Conservation (phyloP, 2,888 invertebrate species). For the Saturnia japonica region DNA sequence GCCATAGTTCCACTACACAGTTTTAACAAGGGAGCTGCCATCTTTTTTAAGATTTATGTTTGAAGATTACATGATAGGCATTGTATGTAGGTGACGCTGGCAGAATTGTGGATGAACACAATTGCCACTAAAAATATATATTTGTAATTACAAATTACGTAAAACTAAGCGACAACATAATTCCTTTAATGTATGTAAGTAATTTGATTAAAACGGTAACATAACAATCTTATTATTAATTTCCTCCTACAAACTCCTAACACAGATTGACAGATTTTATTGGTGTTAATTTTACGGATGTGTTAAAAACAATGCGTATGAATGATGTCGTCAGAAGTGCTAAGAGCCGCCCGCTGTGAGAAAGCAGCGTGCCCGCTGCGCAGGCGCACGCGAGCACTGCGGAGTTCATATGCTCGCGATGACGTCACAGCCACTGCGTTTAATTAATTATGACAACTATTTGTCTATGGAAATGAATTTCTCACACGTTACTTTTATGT, state of each 20-base stretch:
- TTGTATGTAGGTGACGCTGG: too few species aligned
- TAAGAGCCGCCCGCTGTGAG: conserved; percentile 30
- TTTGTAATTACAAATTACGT: too few species aligned
- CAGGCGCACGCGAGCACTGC: conserved; percentile 11
- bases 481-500: not conserved
- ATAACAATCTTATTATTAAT: not conserved
- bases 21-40: too few species aligned
- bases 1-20: too few species aligned
- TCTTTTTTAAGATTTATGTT: too few species aligned
- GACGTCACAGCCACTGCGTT: not conserved
- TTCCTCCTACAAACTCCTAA: not conserved
- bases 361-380: conserved; percentile 30
- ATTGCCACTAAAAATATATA: too few species aligned
- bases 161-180: too few species aligned
- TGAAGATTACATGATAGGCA: too few species aligned
- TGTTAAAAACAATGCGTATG: conserved; percentile 11
- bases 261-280: conserved; percentile 3
- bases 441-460: not conserved
- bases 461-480: conserved; percentile 1
- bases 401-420: not conserved
- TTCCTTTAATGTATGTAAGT: too few species aligned
- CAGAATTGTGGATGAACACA: too few species aligned
- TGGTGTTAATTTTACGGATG: conserved; percentile 7
- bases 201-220: not conserved
- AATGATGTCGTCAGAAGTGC: conserved; percentile 13